Base-by-base conservation (phyloP, 2,888 invertebrate species). In the Drosophila acutilabella region DNA sequence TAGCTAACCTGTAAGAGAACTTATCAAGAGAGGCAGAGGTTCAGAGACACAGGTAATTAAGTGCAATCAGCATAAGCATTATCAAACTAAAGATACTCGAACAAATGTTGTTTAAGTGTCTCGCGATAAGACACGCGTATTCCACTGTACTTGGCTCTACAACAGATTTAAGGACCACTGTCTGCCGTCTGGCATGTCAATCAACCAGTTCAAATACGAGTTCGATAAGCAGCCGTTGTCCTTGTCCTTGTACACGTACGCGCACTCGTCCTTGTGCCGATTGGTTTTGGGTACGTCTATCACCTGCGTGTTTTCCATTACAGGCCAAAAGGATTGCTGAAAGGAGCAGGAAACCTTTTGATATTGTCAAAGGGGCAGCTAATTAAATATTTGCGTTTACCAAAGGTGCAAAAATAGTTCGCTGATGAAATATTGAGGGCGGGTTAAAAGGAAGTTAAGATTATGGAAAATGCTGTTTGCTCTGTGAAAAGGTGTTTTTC, bases 381-480 rank as follows among this genome's bases (percentile, higher is more conserved):
- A 83, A 88, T 85, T 74, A 83, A 85, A 85, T 83, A 88, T 85
- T 85, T 85, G 74, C 80, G n/a, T 67, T 74, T 59, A 50, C 30
- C 38, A 85, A 85, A 85, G 88, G 85, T 85, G 85, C 83, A 85
- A 84, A 79, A 51, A 44, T 51, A 13, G 0, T 20, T 57, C 52
- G n/a, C 47, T 81, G 59, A 81, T 83, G 77, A 60, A 69, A 71
- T 64, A 71, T 74, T 72, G 71, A 71, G 84, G 83, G 83, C 83
- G 75, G 87, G 87, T 87, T 81, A 23, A 74, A 36, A 73, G 81
- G 72, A 84, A 70, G 60, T 77, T 14, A 51, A 75, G 64, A 68
- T 71, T 50, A 36, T 36, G 68, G 66, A 81, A 72, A 81, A 75
- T 67, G 2, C 42, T 74, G 65, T 74, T 86, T 77, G 47, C 65